These are phyloP conservation scores for Berghia stephanieae DNA, from an alignment of 1,140 invertebrate species.

Conservation along the genomic window DNA sequence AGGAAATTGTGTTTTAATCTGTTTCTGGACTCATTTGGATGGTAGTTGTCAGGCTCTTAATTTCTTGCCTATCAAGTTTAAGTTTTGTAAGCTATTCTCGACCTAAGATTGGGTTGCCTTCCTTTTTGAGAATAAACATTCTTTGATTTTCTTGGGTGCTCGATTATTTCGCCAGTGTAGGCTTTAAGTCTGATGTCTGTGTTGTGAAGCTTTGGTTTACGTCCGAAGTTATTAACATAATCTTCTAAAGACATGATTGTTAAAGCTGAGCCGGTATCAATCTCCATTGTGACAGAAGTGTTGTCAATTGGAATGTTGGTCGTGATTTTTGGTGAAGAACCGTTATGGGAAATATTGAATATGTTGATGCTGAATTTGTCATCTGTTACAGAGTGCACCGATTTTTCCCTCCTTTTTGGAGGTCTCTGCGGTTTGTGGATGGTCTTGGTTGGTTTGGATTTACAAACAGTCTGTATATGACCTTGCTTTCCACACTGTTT, in stretches of 20 bases:
- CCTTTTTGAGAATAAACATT: not conserved
- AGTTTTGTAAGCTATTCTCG: conserved; percentile 20
- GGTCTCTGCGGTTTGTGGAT: no score
- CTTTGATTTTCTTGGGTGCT: not conserved
- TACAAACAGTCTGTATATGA: not conserved
- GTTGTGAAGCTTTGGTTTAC: not conserved
- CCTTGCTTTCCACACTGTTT: not conserved
- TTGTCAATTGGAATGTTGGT: no score
- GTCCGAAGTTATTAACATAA: not conserved
- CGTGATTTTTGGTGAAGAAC: no score
- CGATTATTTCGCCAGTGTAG: not conserved
- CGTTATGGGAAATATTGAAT: no score
- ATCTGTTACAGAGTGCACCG: not conserved
- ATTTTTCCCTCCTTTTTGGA: no score
- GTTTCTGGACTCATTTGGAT: no score
- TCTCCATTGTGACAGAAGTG: no score
- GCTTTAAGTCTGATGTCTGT: not conserved
- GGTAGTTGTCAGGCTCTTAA: no score
- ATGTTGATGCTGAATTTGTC: not conserved
- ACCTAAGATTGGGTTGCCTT: conserved; percentile 12
- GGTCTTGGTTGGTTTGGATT: not conserved
- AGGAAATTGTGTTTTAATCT: not conserved
- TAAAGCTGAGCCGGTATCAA: not conserved
- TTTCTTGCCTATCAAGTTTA: conserved; percentile 19
- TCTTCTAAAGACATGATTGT: not conserved